Base-by-base conservation (phyloP, 2,888 invertebrate genomes). In the Leptothorax acervorum region DNA sequence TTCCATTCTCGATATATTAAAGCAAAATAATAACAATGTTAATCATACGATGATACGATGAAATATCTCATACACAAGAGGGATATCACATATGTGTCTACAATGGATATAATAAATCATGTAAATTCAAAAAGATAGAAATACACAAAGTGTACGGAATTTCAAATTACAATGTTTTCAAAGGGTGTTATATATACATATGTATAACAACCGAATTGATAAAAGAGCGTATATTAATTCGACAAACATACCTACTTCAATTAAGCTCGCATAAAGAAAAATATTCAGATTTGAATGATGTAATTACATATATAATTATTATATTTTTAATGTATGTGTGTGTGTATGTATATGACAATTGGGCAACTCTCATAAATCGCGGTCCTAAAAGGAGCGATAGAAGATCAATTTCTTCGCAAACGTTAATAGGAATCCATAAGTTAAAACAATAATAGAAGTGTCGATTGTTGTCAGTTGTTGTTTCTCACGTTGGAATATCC, bases 401-500 rank as follows among this genome's bases (percentile, higher is more conserved):
- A 18, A 48, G 45, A 2, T 55, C 23, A 35, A 48, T 70, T 23
- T 55, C 42, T 79, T 68, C 31, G 1, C 23, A 28, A 23, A 45
- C 0, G 68, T 53, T n/a, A 45, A 45, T 28, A 23, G 12, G 35
- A 60, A 70, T 81, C 48, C 9, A 28, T 81, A 81, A 81, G 79
- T 81, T 81, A 81, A 81, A 81, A 70, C 39, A 28, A 48, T 81
- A 81, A 81, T 48, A 70, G 48, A 45, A 48, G 71, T 57, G 60
- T 70, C 60, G 60, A 71, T 71, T 71, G 39, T 60, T 60, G 79
- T 70, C 79, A 81, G 79, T 81, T 81, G 82, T 42, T 82, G 23
- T 79, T 70, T 83, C 70, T 55, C 74, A 31, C 83, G 68, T 66
- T 39, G 74, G 82, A 85, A 76, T 87, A 81, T 86, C 79, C 55